A percentile compares a stretch with the other conserved stretches of the same genome.
phyloP scores from a whole-genome alignment of 2,797 vertebrate species.

The Squalus acanthias region DNA sequence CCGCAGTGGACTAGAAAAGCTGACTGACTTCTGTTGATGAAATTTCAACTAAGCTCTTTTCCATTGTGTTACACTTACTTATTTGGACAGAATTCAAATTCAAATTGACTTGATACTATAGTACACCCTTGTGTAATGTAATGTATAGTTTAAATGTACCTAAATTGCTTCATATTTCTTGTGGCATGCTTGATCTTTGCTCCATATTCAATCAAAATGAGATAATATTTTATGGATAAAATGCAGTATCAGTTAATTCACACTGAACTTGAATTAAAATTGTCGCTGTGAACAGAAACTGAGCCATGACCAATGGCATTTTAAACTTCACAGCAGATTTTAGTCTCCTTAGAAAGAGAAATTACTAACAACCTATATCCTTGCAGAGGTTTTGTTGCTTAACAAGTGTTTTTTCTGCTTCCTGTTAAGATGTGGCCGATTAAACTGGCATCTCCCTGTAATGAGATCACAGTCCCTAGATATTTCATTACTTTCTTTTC shows the following conservation, averaged over 20 bases:
- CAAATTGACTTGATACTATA: neutral
- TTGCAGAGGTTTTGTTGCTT: neutral
- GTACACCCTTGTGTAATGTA: neutral
- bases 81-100: neutral
- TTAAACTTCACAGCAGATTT: neutral
- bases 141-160: neutral
- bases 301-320: neutral
- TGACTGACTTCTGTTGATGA: neutral
- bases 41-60: neutral
- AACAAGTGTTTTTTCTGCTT: neutral
- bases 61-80: neutral
- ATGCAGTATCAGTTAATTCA: neutral
- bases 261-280: neutral
- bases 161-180: neutral
- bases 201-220: neutral
- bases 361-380: neutral
- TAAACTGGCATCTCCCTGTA: neutral
- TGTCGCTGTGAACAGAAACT: neutral
- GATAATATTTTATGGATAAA: neutral
- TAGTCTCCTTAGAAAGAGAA: neutral
- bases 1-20: neutral
- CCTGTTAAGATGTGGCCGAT: neutral
- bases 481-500: neutral
- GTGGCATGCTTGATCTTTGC: neutral
- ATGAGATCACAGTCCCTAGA: neutral